Percentiles rank a stretch among this genome's conserved stretches.
These are phyloP conservation scores for Pammene fasciana DNA, from an alignment of 2,888 invertebrate genomes.

Conservation along the genomic window DNA sequence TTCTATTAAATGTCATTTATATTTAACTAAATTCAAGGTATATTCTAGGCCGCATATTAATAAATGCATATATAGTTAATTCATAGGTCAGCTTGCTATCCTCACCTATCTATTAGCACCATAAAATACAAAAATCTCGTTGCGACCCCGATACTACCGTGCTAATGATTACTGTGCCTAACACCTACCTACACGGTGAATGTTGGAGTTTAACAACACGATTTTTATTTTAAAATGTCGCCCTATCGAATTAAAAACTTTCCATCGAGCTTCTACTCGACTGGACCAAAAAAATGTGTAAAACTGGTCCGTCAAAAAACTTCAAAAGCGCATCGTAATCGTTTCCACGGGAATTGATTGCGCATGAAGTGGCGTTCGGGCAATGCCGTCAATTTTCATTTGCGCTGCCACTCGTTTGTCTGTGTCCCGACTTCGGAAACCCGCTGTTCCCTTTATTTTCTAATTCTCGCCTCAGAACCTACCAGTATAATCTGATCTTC, in stretches of 20 bases:
- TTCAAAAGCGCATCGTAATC: slow-evolving; percentile 37
- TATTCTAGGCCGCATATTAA: not conserved
- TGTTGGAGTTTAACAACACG: no score
- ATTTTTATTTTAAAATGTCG: no score
- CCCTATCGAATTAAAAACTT: not conserved
- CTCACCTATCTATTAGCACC: no score
- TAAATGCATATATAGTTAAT: not conserved
- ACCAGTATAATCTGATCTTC: not conserved
- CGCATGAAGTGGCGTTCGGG: slow-evolving; percentile 31
- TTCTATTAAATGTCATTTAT: not conserved
- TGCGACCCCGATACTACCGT: no score
- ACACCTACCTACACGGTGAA: no score
- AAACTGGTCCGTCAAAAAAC: slow-evolving; percentile 14
- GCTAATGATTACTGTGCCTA: no score
- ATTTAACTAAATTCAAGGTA: slow-evolving; percentile 7
- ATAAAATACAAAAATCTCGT: no score
- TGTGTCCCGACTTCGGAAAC: slow-evolving; percentile 29
- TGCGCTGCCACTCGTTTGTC: slow-evolving; percentile 38
- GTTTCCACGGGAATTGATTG: slow-evolving; percentile 34
- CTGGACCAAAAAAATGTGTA: not conserved
- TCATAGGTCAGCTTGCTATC: not conserved
- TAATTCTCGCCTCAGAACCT: not conserved
- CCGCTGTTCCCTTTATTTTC: not conserved
- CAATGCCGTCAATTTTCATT: slow-evolving; percentile 40
- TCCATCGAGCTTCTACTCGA: not conserved